A percentile compares a stretch with the other conserved stretches of the same genome.
Evolutionary conservation across 2,888 invertebrate genomes (phyloP).

Genomic region (Portevinia maculata): DNA sequence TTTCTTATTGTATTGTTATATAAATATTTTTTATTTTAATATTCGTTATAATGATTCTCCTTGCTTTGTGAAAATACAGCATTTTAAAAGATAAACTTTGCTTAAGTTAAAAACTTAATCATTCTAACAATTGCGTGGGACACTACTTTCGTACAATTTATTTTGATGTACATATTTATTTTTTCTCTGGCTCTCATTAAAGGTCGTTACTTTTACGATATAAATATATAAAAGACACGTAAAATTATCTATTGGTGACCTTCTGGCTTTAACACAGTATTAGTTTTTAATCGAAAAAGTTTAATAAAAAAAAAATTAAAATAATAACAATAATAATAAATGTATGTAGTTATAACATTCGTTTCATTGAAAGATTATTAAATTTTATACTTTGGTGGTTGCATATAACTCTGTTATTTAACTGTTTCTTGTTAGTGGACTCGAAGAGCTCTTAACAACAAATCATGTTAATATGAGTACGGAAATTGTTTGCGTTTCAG

Average conservation of each 20-base stretch:
- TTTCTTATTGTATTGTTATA: slow-evolving; percentile 44
- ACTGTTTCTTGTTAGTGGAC: slow-evolving; percentile 43
- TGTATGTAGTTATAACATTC: slow-evolving; percentile 52
- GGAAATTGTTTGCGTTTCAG: slow-evolving; percentile 83
- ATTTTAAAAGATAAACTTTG: slow-evolving; percentile 26
- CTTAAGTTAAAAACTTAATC: slow-evolving; percentile 24
- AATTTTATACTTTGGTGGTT: slow-evolving; percentile 73
- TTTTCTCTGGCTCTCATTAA: slow-evolving; percentile 5
- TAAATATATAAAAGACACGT: slow-evolving; percentile 59
- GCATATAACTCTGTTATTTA: slow-evolving; percentile 53
- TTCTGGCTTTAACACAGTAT: slow-evolving; percentile 53
- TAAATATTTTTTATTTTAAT: slow-evolving; percentile 13
- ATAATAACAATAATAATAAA: slow-evolving; percentile 19
- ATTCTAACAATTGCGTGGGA: slow-evolving; percentile 24
- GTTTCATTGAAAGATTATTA: slow-evolving; percentile 61
- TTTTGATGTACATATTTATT: slow-evolving; percentile 9
- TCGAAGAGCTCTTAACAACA: slow-evolving; percentile 8
- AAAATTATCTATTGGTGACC: slow-evolving; percentile 39
- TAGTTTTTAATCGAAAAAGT: slow-evolving; percentile 55
- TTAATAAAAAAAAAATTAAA: slow-evolving; percentile 33
- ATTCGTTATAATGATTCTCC: slow-evolving; percentile 32
- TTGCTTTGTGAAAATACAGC: slow-evolving; percentile 63
- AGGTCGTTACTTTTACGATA: slow-evolving; percentile 25
- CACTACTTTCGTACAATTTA: slow-evolving; percentile 13
- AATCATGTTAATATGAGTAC: slow-evolving; percentile 79